Percentiles rank a stretch among this genome's conserved stretches.
Conservation (phyloP, 2,797 vertebrate species). For the Philypnodon macrostomus region DNA sequence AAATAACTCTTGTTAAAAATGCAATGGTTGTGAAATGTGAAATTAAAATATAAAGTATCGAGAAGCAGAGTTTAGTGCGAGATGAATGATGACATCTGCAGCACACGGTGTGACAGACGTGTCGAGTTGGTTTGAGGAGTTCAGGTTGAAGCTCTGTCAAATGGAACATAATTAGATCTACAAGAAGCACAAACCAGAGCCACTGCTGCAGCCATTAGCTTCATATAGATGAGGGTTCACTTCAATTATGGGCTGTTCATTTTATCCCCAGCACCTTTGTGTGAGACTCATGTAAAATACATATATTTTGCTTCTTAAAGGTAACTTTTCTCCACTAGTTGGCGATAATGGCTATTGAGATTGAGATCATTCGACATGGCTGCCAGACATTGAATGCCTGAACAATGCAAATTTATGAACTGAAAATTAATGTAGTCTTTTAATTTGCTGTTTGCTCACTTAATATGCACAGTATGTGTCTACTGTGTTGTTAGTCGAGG, state of each 20-base stretch:
- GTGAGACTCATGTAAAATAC: no score
- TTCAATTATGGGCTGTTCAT: background rate
- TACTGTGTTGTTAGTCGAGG: no score
- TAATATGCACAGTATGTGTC: no score
- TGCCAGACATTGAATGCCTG: no score
- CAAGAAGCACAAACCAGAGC: slow-evolving; percentile 1
- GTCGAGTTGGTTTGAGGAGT: slow-evolving; percentile 14
- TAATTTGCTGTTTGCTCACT: no score
- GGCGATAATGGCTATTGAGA: no score
- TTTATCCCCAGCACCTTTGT: background rate
- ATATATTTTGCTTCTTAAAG: no score
- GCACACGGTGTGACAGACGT: slow-evolving; percentile 3
- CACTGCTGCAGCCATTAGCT: background rate
- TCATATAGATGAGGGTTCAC: slow-evolving; percentile 6
- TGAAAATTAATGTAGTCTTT: no score
- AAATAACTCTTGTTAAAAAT: background rate
- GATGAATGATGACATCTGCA: slow-evolving; percentile 8
- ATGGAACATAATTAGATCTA: slow-evolving; percentile 12
- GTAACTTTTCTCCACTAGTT: no score
- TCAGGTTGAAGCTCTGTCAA: slow-evolving; percentile 5
- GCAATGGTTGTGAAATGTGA: background rate
- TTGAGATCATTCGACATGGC: no score
- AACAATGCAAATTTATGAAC: no score
- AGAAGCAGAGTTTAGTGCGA: background rate
- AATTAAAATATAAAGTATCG: no score